phyloP scores from a whole-genome alignment of 2,888 invertebrate species.

The Hanleya hanleyi region DNA sequence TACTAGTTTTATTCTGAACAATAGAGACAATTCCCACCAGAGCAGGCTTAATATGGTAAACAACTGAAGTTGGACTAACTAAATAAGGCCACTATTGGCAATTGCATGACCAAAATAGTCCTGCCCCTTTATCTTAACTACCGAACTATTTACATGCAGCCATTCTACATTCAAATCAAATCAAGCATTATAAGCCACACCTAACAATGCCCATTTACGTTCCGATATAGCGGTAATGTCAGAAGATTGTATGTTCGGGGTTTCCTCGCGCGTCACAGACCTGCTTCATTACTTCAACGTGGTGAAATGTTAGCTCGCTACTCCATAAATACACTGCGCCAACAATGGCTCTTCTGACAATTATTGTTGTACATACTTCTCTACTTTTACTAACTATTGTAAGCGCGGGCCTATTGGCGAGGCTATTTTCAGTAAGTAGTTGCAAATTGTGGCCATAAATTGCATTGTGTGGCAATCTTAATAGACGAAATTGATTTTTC shows the following conservation, averaged over 20 bases:
- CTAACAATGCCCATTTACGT: not conserved
- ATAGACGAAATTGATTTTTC: not conserved
- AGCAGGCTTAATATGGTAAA: not conserved
- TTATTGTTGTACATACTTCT: not conserved
- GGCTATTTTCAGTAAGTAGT: not conserved
- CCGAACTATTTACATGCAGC: not conserved
- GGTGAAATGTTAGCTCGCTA: not conserved
- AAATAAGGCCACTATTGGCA: not conserved
- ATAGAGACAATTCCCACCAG: not conserved
- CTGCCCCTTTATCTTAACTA: not conserved
- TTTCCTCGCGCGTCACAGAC: not conserved
- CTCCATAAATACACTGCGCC: not conserved
- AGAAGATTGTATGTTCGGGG: not conserved
- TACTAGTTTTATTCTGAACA: not conserved
- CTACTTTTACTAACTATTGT: not conserved
- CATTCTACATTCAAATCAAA: slow-evolving; percentile 6
- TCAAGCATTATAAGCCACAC: not conserved
- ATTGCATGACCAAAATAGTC: not conserved
- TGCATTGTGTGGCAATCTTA: not conserved
- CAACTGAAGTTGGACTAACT: not conserved
- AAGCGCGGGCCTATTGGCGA: not conserved
- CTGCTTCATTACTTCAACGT: slow-evolving; percentile 1
- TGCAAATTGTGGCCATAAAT: slow-evolving; percentile 3
- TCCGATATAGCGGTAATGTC: not conserved
- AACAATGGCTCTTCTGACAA: not conserved